These are phyloP conservation scores for Gopherus evgoodei DNA, from an alignment of 2,113 vertebrate species.

Conservation along the genomic window DNA sequence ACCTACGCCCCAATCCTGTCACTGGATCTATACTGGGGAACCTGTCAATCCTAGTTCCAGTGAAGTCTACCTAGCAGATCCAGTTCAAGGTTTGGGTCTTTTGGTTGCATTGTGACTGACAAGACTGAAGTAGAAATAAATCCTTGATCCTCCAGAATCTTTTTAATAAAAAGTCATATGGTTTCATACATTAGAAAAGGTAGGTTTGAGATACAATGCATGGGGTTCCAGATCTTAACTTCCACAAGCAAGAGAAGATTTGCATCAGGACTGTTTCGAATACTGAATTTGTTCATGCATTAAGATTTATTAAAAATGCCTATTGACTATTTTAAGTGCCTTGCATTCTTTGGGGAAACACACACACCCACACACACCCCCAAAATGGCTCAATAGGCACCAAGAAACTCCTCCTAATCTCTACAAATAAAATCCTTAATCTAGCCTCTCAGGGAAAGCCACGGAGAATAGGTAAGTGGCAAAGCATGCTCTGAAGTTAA, in stretches of 20 bases:
- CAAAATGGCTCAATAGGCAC: neutral
- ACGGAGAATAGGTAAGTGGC: neutral
- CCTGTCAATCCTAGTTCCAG: fast-evolving
- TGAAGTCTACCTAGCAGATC: neutral
- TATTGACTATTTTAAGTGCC: neutral
- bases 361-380: neutral
- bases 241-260: neutral
- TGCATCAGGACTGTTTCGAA: neutral
- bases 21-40: neutral
- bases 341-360: no score
- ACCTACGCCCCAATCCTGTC: fast-evolving
- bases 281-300: neutral
- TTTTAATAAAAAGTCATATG: neutral
- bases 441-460: neutral
- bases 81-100: fast-evolving
- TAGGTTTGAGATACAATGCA: neutral
- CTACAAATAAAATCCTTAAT: fast-evolving
- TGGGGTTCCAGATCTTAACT: neutral
- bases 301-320: neutral
- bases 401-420: neutral
- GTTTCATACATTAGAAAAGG: neutral
- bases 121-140: neutral
- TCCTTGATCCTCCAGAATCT: neutral
- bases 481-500: neutral
- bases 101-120: neutral